Evolutionary conservation across 2,797 vertebrate species (phyloP), one percentile per base, ranked within the genome.

Genomic region (Hippopotamyrus pictus): DNA sequence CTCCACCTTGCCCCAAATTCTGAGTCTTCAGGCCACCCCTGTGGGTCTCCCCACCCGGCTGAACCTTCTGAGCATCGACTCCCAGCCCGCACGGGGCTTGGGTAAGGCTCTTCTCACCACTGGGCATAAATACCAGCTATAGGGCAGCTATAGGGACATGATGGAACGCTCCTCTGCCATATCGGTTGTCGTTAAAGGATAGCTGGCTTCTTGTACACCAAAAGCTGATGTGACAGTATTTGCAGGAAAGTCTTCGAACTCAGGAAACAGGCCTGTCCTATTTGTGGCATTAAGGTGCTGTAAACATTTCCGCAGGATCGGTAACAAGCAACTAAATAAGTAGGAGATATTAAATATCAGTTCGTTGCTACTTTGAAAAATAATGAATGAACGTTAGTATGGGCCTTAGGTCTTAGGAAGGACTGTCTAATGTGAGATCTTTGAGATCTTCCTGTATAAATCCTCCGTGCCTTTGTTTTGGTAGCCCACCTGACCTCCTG

Each of bases 1-100:
- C 86, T 87, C 90, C 94, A 86, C 59, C 57, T 7, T 12, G 57
- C 22, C 83, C 4, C 5, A 69, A 14, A 4, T 69, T 1, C 7
- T 2, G 44, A n/a, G 5, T 86, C 88, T 41, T 33, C 19, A 65
- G 59, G 51, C 83, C 14, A 62, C 84, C 25, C 87, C 1, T 17
- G 0, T 1, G 2, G 51, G 59, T 62, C 22, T 29, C 59, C 22
- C 59, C 59, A 25, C 59, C 59, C 0, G 8, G 8, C 89, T 88
- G 3, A 92, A 91, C 54, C 91, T 95, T 85, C 95, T 97, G 93
- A 96, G 95, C 0, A 90, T 96, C 94, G 96, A 97, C 92, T 97
- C 97, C 33, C 95, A 96, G 88, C 96, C 97, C 0, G 95, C 97
- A 65, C 96, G 96, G 90, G 94, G 96, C 1, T 96, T 97, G 62